Evolutionary conservation across 2,888 invertebrate species (phyloP), one percentile per base, ranked within the genome.

Genomic region (Gerris lacustris): DNA sequence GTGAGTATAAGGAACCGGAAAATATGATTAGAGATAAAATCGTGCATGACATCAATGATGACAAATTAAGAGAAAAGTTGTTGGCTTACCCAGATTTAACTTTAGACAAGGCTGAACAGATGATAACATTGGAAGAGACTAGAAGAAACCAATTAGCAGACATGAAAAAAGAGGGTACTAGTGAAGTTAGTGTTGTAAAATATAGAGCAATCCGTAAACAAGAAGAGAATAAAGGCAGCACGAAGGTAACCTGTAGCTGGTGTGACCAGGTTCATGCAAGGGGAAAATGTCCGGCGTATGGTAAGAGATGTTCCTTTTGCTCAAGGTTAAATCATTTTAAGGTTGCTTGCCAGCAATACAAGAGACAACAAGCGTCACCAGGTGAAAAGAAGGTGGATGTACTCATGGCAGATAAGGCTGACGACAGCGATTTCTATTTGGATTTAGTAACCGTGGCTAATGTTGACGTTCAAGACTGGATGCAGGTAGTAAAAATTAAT

Each of bases 211-310:
- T 7, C 7, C 6, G 11, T 6, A 11, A 11, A 11, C 6, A 47
- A 47, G 6, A 47, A 6, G 7, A 47, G 47, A 6, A 47, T 11
- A 47, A 47, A 11, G 47, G 6, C 18, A 6, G 44, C 18, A 15
- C 6, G 18, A 66, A n/a, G n/a, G n/a, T n/a, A n/a, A n/a, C n/a
- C n/a, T 74, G 74, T 67, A 67, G 17, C 18, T 67, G 69, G 55
- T 74, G 74, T 73, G 73, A 73, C 9, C 68, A 55, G 17, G 17
- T 5, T 7, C 74, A 75, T 69, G 11, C 9, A 5, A 44, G 44
- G 6, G 69, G 71, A 45, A 63, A 72, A 63, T 75, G 74, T 72
- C 74, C 74, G 4, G 73, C 73, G 6, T 71, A 67, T 67, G 69
- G 69, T 9, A 73, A 75, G 67, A 43, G 55, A n/a, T 74, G 75